Percentiles rank a stretch among this genome's conserved stretches.
Conservation (phyloP, 2,797 vertebrate genomes). For the Paguma larvata region DNA sequence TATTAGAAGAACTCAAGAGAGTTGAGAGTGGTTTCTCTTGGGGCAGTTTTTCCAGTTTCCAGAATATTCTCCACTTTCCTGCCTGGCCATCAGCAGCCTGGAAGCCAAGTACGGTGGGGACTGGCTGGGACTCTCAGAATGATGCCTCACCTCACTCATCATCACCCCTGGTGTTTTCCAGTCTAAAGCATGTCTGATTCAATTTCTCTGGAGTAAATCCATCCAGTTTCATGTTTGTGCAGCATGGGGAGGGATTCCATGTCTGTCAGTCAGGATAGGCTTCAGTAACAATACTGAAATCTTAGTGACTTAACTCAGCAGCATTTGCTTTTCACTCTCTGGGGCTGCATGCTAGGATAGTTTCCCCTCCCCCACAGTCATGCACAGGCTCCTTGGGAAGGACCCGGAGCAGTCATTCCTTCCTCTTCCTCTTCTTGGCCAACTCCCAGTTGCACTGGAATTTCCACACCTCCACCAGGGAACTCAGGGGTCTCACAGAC, state of each 20-base stretch:
- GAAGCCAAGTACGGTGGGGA: not conserved
- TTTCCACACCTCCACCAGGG: too few species aligned
- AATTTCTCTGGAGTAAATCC: not conserved
- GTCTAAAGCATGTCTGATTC: not conserved
- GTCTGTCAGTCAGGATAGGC: not conserved
- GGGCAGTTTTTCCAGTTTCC: not conserved
- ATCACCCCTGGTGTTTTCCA: not conserved
- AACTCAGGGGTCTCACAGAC: not conserved
- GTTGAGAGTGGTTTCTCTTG: too few species aligned
- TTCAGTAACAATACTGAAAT: not conserved
- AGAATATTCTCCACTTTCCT: not conserved
- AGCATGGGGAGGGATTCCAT: not conserved
- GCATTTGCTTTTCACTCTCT: not conserved
- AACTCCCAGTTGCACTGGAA: not conserved
- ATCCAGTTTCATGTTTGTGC: not conserved
- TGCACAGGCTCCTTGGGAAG: not conserved
- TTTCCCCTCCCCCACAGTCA: not conserved
- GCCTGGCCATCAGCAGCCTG: not conserved
- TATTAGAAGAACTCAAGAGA: not conserved
- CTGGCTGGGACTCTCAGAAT: not conserved
- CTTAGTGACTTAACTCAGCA: not conserved
- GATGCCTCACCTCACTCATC: not conserved
- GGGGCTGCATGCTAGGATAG: rapidly evolving
- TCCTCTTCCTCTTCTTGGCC: not conserved
- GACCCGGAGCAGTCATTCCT: not conserved